Base-by-base conservation (phyloP, 1,140 invertebrate genomes). In the Drosophila chauvacae region DNA sequence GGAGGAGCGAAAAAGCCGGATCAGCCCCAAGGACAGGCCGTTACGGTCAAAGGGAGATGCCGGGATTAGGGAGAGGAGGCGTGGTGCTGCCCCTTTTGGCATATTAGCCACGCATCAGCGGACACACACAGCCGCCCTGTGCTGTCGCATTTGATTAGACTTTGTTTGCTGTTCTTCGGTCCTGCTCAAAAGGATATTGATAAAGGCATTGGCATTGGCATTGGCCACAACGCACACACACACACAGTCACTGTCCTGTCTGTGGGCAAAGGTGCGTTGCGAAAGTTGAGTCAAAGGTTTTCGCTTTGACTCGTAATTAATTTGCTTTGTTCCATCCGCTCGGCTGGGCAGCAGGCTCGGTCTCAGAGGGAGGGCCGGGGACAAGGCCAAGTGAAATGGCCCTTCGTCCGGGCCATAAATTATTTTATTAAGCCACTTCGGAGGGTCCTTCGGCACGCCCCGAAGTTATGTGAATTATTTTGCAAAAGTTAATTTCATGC, bases 391-490 rank as follows among this genome's bases (percentile, higher is more conserved):
- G 35, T 44, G 57, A 87, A 88, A 74, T 84, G 85, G 81, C 80
- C 83, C 85, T 80, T 80, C 71, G 81, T 63, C 75, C 83, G 51
- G 70, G 53, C 56, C 77, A 88, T 88, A 88, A 88, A 90, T 90
- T 90, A 90, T 90, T 90, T 90, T 90, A 90, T 90, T 90, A 90
- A 90, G 85, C 85, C 85, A 90, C 85, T 90, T 90, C 76, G 86
- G 71, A 41, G 53, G 69, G 71, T 63, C 80, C 65, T 81, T 88
- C 55, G 69, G 84, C 80, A 77, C 76, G 66, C 70, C 85, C 70
- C 70, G 42, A 84, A 88, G 85, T 85, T 88, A 90, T 90, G 81
- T 81, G 85, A 90, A 90, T 90, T 90, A 90, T 90, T 90, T 90
- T 90, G 63, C 61, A 90, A 90, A 90, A 90, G 85, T 90, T 90